Conservation (phyloP, 2,888 invertebrate genomes). For the Muschampia plurimacula region DNA sequence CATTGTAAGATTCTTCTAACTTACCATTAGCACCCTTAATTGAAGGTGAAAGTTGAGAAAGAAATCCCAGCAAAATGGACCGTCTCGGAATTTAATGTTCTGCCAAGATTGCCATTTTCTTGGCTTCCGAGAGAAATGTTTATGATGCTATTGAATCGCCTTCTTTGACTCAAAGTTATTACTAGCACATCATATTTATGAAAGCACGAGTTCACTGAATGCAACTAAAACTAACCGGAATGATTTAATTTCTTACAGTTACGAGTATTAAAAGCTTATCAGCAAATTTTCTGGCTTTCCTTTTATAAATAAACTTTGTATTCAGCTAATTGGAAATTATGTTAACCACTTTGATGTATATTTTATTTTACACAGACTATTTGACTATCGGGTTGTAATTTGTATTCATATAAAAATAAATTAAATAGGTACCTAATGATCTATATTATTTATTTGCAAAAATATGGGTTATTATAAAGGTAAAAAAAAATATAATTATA, state of each 20-base stretch:
- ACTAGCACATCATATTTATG: conserved; percentile 20
- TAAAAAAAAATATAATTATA: too few species aligned
- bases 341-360: not conserved
- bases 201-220: not conserved
- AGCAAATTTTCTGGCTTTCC: not conserved
- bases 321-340: not conserved
- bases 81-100: conserved; percentile 33
- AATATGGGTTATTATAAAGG: too few species aligned
- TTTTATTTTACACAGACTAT: not conserved
- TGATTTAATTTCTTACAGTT: not conserved
- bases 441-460: too few species aligned
- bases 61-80: conserved; percentile 34
- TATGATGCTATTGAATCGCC: conserved; percentile 26
- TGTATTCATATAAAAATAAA: too few species aligned
- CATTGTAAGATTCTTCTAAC: conserved; percentile 60
- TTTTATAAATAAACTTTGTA: not conserved
- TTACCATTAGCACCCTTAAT: conserved; percentile 62
- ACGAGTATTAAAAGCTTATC: not conserved
- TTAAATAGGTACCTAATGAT: too few species aligned
- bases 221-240: not conserved
- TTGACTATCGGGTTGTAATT: not conserved
- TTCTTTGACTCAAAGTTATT: conserved; percentile 28
- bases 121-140: conserved; percentile 31
- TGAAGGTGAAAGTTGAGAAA: conserved; percentile 43
- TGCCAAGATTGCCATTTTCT: conserved; percentile 38